phyloP scores from a whole-genome alignment of 2,888 invertebrate species.

The Cryptosula pallasiana region DNA sequence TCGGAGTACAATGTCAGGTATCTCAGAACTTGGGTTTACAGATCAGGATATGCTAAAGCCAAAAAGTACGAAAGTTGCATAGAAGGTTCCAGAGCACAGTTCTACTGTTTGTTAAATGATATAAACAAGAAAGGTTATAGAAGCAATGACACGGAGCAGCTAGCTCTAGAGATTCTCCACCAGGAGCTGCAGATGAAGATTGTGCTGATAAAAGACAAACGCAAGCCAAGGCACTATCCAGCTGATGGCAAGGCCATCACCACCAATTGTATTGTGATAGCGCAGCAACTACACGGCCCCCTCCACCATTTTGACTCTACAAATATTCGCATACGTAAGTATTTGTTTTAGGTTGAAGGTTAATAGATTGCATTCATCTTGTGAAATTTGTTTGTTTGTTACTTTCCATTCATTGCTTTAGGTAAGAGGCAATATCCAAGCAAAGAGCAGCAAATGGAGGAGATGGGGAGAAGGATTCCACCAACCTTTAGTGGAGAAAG shows the following conservation, averaged over 20 bases:
- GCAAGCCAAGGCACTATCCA: neutral
- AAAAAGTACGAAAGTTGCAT: neutral
- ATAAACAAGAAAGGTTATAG: neutral
- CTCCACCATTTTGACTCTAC: neutral
- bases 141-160: neutral
- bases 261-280: neutral
- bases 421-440: neutral
- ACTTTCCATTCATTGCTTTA: too few species aligned
- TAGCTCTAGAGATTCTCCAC: neutral
- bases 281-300: neutral
- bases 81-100: neutral
- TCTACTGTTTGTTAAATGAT: neutral
- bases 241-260: neutral
- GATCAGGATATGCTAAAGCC: neutral
- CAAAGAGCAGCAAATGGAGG: neutral
- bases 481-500: neutral
- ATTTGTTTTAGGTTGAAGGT: too few species aligned
- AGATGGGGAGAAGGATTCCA: neutral
- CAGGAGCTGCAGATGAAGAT: neutral
- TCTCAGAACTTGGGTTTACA: neutral
- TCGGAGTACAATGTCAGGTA: neutral
- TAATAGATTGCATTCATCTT: too few species aligned
- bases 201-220: neutral
- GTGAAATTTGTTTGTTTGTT: too few species aligned
- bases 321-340: neutral